Evolutionary conservation across 2,113 vertebrate species (phyloP).

Genomic region (Malurus melanocephalus): DNA sequence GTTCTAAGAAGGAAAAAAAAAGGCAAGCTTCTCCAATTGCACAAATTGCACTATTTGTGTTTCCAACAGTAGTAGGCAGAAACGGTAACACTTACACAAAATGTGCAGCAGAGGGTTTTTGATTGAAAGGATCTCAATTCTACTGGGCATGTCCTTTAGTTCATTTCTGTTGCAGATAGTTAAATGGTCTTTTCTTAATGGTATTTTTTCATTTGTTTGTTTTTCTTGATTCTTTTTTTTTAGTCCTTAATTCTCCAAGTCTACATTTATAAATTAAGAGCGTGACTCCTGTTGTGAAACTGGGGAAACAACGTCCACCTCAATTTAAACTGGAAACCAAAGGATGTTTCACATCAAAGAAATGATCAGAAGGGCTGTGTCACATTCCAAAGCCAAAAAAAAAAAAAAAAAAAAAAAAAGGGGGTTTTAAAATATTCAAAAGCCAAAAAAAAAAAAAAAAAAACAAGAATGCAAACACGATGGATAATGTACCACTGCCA

Average conservation of each 20-base stretch:
- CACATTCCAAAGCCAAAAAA: slow-evolving; percentile 96
- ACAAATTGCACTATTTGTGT: slow-evolving; percentile 83
- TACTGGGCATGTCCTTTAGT: slow-evolving; percentile 72
- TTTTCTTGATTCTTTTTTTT: slow-evolving; percentile 20
- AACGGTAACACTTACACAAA: slow-evolving; percentile 83
- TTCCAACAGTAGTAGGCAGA: slow-evolving; percentile 83
- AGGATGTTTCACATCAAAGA: slow-evolving; percentile 88
- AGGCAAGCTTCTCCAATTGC: slow-evolving; percentile 85
- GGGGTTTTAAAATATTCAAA: too few relatives aligned
- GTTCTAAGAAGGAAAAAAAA: slow-evolving; percentile 77
- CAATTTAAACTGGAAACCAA: slow-evolving; percentile 84
- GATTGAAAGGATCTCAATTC: slow-evolving; percentile 73
- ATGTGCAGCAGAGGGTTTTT: slow-evolving; percentile 86
- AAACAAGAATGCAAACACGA: slow-evolving; percentile 92
- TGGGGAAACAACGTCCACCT: slow-evolving; percentile 84
- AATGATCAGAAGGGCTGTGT: slow-evolving; percentile 90
- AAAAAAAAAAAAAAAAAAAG: slow-evolving; percentile 79
- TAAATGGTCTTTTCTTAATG: slow-evolving; percentile 59
- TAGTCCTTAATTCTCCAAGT: slow-evolving; percentile 77
- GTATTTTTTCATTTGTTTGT: background rate
- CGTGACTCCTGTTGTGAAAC: slow-evolving; percentile 84
- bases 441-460: slow-evolving; percentile 84
- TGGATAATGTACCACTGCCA: slow-evolving; percentile 86
- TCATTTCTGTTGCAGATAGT: slow-evolving; percentile 71
- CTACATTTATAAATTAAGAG: slow-evolving; percentile 88